Base-by-base conservation (phyloP, 2,888 invertebrate genomes). In the Resseliella maxima region DNA sequence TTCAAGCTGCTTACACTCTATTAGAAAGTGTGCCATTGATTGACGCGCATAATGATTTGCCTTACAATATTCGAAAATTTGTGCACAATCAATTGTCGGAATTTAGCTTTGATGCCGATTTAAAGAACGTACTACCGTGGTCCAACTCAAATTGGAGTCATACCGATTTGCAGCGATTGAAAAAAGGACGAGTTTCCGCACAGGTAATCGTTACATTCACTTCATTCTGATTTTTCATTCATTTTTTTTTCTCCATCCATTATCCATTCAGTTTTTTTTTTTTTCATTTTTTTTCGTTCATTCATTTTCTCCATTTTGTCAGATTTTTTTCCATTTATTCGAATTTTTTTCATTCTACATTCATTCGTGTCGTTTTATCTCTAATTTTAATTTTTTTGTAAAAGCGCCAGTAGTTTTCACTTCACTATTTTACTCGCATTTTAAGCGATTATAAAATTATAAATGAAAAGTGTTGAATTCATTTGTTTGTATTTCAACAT, bases 41-140 rank as follows among this genome's bases (percentile, higher is more conserved):
- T 89, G 96, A 96, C 91, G 96, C 96, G 88, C 97, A 97, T 93
- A 97, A 97, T 92, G 97, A 97, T 91, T 92, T 97, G 88, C 96
- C 97, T 21, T 97, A 96, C 96, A 97, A 97, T 91, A 96, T 97
- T 90, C 93, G 97, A 88, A 96, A 96, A 92, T 96, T 97, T 92
- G 93, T 96, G 90, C 96, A 96, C 92, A 97, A 97, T 91, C 95
- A 95, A 90, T 94, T 97, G 89, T 95, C 95, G 90, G 95, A 96
- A 90, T 96, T 97, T 89, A 94, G 94, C 89, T 94, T 95, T 90
- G 94, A 93, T 88, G 93, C 94, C 90, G 94, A 95, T 90, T 92
- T 95, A 86, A 92, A 94, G 88, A 93, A 93, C 88, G 93, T 94
- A 83, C 93, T 93, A 88, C 95, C 95, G 21, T 95, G 95, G 95